Conservation (phyloP, 2,797 vertebrate genomes). For the Acanthornis magna region DNA sequence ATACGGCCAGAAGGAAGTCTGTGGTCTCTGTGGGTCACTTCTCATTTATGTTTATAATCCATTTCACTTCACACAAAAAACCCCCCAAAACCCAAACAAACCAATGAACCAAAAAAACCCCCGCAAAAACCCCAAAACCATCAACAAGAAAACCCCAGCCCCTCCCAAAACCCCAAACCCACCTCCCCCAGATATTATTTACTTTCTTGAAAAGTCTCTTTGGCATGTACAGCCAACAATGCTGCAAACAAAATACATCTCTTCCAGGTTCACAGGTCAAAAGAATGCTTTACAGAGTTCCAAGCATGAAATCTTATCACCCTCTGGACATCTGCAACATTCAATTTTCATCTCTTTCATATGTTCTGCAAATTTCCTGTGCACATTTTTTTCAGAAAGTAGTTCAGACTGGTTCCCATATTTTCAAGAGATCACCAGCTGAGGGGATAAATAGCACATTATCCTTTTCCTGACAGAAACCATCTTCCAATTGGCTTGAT, state of each 20-base stretch:
- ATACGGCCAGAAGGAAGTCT: neutral
- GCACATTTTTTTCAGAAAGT: neutral
- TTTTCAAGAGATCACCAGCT: neutral
- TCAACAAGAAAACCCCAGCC: neutral
- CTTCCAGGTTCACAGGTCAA: neutral
- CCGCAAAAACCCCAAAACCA: neutral
- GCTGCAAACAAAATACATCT: neutral
- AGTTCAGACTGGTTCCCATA: neutral
- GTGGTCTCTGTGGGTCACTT: neutral
- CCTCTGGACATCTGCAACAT: neutral
- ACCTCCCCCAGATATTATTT: neutral
- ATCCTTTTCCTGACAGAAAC: neutral
- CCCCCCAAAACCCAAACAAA: neutral
- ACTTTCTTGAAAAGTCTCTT: neutral
- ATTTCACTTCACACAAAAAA: neutral
- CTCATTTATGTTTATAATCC: neutral
- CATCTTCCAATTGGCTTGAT: neutral
- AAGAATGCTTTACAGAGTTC: neutral
- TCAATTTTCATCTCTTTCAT: neutral
- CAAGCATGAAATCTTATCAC: neutral
- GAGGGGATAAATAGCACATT: neutral
- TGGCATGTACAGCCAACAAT: neutral
- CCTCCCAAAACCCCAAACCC: neutral
- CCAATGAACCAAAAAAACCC: neutral
- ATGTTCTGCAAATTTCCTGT: neutral